Evolutionary conservation across 2,888 invertebrate genomes (phyloP), one percentile per base, ranked within the genome.

Genomic region (Halocaridina rubra): DNA sequence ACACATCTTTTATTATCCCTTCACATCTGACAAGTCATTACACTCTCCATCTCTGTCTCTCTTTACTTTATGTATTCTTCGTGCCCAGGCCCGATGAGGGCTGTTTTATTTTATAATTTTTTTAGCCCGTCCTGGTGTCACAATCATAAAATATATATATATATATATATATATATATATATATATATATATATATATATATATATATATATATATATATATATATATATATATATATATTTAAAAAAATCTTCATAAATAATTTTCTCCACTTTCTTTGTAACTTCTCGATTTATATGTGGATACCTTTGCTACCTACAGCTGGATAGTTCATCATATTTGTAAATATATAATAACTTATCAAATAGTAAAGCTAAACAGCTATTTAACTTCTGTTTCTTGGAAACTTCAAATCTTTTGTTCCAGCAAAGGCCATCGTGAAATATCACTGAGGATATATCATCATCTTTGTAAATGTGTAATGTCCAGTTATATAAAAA

Each of bases 201-300:
- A 72, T 72, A 72, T 72, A 72, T 72, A 72, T 32, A 30, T 72
- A 72, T 72, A 72, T 72, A 72, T 72, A 72, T 72, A 72, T 72
- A 72, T 72, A 72, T 72, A 72, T 72, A 72, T 72, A 72, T 72
- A 72, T 32, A 72, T 72, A 72, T 72, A 72, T 72, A 72, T 72
- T 29, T 72, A 72, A 16, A 72, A 29, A 72, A 29, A 72, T 72
- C 22, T 72, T 29, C 30, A 72, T 59, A 59, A n/a, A n/a, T 59
- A 16, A 39, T 39, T 19, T n/a, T 16, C n/a, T 39, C n/a, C 22
- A 57, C 22, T 19, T 57, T 19, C 22, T 19, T 57, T 19, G n/a
- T 19, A 19, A 57, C 22, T 19, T 57, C n/a, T 57, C n/a, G n/a
- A 69, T 69, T 22, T 69, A 69, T n/a, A n/a, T n/a, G n/a, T n/a